Conservation (phyloP, 92 coral and sea anemone genomes). For the Zoanthus sociatus region DNA sequence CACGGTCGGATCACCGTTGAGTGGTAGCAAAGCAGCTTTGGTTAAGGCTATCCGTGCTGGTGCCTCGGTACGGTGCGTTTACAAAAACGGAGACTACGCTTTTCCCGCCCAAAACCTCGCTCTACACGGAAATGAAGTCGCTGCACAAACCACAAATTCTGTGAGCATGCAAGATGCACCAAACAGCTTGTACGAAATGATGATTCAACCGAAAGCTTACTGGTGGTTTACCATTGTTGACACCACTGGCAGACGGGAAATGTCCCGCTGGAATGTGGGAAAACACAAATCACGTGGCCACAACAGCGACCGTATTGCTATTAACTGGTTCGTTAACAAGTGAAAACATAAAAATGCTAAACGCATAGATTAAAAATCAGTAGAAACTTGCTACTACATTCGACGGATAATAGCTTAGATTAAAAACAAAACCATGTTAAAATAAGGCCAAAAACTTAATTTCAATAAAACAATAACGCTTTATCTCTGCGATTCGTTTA, state of each 20-base stretch:
- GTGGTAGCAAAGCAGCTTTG: conserved; percentile 60
- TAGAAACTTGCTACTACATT: no score
- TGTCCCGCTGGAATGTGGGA: conserved; percentile 90
- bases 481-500: no score
- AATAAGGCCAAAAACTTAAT: no score
- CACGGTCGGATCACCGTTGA: conserved; percentile 53
- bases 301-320: conserved; percentile 63
- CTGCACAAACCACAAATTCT: conserved; percentile 72
- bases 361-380: no score
- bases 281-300: conserved; percentile 71
- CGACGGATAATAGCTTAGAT: no score
- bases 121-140: conserved; percentile 67
- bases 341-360: conserved; percentile 8
- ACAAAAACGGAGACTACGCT: conserved; percentile 65
- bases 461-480: no score
- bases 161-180: conserved; percentile 76
- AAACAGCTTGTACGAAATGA: conserved; percentile 57
- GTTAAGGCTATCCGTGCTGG: conserved; percentile 74
- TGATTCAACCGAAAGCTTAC: conserved; percentile 75
- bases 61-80: conserved; percentile 82
- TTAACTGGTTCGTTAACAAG: conserved; percentile 82
- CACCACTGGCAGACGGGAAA: conserved; percentile 76
- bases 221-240: conserved; percentile 92
- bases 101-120: conserved; percentile 79
- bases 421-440: no score